Evolutionary conservation across 2,797 vertebrate genomes (phyloP).

Genomic region (Arvicola amphibius): DNA sequence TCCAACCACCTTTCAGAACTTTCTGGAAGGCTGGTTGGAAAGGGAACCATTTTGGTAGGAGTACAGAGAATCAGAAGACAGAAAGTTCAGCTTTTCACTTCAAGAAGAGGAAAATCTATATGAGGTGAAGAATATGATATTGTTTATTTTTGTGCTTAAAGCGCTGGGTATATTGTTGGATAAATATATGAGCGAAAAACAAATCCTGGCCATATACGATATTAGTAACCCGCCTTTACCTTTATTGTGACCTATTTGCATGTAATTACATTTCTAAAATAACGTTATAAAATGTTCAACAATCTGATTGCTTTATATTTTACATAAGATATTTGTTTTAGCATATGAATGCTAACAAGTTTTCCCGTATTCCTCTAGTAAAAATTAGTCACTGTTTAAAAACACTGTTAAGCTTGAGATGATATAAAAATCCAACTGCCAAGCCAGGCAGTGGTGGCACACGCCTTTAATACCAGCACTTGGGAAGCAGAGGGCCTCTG

Average conservation of each 20-base stretch:
- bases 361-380: not conserved
- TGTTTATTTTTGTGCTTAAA: conserved; percentile 14
- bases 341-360: not conserved
- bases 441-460: too few species aligned
- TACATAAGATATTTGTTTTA: not conserved
- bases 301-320: not conserved
- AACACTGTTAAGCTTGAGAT: not conserved
- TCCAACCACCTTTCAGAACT: not conserved
- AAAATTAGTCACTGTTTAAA: not conserved
- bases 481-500: too few species aligned
- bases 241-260: not conserved
- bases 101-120: not conserved
- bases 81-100: not conserved
- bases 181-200: not conserved
- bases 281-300: not conserved
- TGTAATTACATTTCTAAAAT: not conserved
- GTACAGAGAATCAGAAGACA: not conserved
- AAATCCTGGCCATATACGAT: not conserved
- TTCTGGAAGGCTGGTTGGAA: not conserved
- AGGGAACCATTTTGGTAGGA: not conserved
- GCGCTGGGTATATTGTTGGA: not conserved
- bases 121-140: not conserved
- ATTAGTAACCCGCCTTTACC: not conserved
- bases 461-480: too few species aligned
- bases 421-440: not conserved